Evolutionary conservation across 2,888 invertebrate genomes (phyloP).

Genomic region (Nebria brevicollis): DNA sequence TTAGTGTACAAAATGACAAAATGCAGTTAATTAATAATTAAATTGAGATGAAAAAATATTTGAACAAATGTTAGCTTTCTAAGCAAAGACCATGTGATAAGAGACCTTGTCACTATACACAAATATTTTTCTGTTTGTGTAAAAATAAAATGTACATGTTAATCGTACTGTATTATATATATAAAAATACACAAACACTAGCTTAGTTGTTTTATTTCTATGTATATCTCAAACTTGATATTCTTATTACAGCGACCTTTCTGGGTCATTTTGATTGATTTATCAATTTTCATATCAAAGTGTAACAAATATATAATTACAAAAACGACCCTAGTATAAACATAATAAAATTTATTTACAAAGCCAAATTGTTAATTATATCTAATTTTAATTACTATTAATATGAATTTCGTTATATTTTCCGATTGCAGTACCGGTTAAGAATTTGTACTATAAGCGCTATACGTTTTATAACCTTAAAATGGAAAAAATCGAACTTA

Average conservation of each 20-base stretch:
- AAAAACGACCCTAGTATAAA: no score
- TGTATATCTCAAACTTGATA: not conserved
- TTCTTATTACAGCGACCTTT: not conserved
- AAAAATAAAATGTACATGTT: conserved; percentile 50
- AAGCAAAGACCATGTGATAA: conserved; percentile 57
- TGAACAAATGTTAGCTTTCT: conserved; percentile 29
- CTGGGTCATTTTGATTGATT: conserved; percentile 4
- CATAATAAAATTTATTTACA: no score
- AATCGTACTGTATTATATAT: conserved; percentile 48
- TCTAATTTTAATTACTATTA: no score
- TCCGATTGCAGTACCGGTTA: no score
- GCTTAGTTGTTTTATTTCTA: conserved; percentile 4
- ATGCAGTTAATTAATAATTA: not conserved
- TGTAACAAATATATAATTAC: no score
- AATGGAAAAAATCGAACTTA: no score
- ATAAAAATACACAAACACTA: conserved; percentile 50
- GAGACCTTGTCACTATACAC: conserved; percentile 63
- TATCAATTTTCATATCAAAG: no score
- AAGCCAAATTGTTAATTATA: no score
- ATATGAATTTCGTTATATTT: no score
- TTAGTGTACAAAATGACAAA: conserved; percentile 19
- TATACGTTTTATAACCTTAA: no score
- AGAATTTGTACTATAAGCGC: no score
- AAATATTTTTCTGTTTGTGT: conserved; percentile 54
- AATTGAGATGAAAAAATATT: not conserved